Evolutionary conservation across 30 jellyfish, hydroid and myxozoan genomes (phyloP).

Genomic region (Catostylus mosaicus): DNA sequence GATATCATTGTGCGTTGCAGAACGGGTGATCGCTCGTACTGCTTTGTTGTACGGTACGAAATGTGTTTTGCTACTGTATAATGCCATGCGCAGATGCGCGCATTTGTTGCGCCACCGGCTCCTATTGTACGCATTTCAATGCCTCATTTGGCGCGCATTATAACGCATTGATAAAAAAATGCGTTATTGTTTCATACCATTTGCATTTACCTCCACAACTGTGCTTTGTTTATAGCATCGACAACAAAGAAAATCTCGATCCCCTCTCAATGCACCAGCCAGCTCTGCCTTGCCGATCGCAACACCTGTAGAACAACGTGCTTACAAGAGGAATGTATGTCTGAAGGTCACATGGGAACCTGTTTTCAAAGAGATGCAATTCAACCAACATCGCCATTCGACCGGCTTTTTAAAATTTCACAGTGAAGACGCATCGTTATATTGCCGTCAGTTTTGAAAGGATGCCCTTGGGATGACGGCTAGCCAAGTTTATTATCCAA

Average conservation of each 20-base stretch:
- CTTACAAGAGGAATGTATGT: constrained; percentile 7
- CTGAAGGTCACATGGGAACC: constrained; percentile 60
- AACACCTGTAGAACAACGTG: constrained; percentile 73
- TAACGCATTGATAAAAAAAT: constrained; percentile 33
- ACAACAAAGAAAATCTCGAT: not conserved
- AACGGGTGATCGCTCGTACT: constrained; percentile 65
- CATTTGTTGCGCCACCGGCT: constrained; percentile 94
- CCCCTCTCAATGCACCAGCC: constrained; percentile 44
- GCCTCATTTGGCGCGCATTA: constrained; percentile 77
- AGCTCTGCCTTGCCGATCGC: constrained; percentile 42
- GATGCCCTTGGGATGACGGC: not conserved
- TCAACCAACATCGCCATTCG: no score
- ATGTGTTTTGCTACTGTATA: constrained; percentile 80
- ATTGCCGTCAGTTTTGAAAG: not conserved
- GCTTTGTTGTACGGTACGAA: constrained; percentile 65
- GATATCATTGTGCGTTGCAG: constrained; percentile 68
- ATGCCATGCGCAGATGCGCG: constrained; percentile 92
- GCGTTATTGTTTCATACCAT: constrained; percentile 49
- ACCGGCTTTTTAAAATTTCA: constrained; percentile 26
- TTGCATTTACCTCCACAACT: constrained; percentile 4
- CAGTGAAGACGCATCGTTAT: not conserved
- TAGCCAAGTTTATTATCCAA: not conserved
- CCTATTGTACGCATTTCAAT: constrained; percentile 76
- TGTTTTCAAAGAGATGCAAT: constrained; percentile 36
- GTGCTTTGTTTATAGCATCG: constrained; percentile 20